A percentile compares a stretch with the other conserved stretches of the same genome.
Conservation (phyloP, 2,113 vertebrate genomes). For the Atherinomorus stipes region DNA sequence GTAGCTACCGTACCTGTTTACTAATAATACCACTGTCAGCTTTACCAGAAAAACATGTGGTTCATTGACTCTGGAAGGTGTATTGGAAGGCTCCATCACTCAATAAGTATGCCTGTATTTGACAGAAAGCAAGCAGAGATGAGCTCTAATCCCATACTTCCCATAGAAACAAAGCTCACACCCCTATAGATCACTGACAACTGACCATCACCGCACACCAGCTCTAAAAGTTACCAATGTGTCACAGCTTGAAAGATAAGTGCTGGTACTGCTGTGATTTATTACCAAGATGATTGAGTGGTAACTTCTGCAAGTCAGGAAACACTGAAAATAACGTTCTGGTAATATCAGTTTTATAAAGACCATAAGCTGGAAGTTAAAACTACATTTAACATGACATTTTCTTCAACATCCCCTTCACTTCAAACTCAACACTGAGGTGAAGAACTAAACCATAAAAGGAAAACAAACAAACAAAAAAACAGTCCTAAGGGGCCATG, state of each 20-base stretch:
- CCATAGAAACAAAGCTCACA: conserved; percentile 5
- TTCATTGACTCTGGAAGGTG: conserved; percentile 11
- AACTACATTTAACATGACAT: neutral
- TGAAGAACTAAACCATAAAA: neutral
- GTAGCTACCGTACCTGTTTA: conserved; percentile 1
- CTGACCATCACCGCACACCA: conserved; percentile 22
- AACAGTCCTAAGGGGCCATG: neutral
- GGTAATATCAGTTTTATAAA: neutral
- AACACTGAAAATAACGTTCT: neutral
- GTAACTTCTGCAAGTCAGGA: neutral
- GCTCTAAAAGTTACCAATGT: conserved; percentile 8
- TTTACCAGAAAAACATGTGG: conserved; percentile 11
- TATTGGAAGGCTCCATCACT: conserved; percentile 11
- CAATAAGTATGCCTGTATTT: neutral
- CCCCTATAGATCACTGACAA: conserved; percentile 4
- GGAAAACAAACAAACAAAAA: too few relatives aligned
- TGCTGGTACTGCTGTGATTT: neutral
- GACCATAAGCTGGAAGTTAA: neutral
- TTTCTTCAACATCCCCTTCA: neutral
- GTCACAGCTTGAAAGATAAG: conserved; percentile 10
- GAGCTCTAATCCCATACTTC: conserved; percentile 2
- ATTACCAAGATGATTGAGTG: neutral
- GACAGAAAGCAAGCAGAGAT: neutral
- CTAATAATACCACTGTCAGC: conserved; percentile 17
- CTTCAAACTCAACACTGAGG: neutral